Evolutionary conservation across 2,797 vertebrate species (phyloP), one percentile per base, ranked within the genome.

Genomic region (Sylvilagus floridanus): DNA sequence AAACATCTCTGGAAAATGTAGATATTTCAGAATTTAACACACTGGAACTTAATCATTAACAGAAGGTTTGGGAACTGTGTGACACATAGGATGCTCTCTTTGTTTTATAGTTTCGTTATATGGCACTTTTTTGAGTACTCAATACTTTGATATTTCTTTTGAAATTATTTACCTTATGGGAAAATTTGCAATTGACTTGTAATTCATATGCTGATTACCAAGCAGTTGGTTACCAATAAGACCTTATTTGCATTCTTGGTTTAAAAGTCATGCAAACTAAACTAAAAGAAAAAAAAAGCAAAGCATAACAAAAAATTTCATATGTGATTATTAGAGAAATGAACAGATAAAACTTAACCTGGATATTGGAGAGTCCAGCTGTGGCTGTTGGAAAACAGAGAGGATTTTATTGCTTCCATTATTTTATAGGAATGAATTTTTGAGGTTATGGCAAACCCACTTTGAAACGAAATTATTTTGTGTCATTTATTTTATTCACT

Each of bases 1-100:
- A 98, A 95, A 96, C n/a, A 84, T 94, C 37, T 88, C 75, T 96
- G 94, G 63, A 95, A 96, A 96, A 92, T 86, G 71, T 22, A 42
- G 32, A 60, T 73, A 8, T 94, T 77, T 78, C 73, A 72, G 28
- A 91, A 68, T 97, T 93, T 76, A 69, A 76, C 92, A 79, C 90
- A 87, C 90, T 96, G 71, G 83, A 83, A 90, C 52, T 90, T 73
- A 84, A 89, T 42, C 28, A 63, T 87, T 96, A 96, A 95, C 94
- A 94, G 54, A 82, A 94, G 28, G 24, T 62, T 81, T 91, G 54
- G 63, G 84, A 71, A 96, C 76, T 57, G 54, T 22, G 30, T 57
- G 93, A 85, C 54, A 8, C 69, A 91, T 77, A 54, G 1, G 75
- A 91, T 32, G 4, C 1, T 84, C 6, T 84, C 14, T 95, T 95